Conservation (phyloP, 2,888 invertebrate species). For the Tiliacea citrago region DNA sequence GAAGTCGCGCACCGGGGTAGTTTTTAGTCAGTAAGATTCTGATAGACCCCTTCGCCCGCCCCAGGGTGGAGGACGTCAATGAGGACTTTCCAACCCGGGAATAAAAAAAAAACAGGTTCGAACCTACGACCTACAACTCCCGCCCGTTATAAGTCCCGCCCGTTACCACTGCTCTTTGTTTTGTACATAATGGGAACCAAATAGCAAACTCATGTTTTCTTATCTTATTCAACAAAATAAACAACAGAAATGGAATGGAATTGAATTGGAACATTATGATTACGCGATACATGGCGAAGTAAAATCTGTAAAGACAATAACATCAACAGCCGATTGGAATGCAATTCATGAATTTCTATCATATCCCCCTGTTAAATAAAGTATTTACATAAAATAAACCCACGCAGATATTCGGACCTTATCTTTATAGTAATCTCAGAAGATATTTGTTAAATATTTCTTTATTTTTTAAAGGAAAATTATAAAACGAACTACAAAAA, state of each 20-base stretch:
- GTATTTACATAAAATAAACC: slow-evolving; percentile 36
- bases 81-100: no score
- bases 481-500: no score
- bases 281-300: slow-evolving; percentile 20
- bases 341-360: slow-evolving; percentile 30
- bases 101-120: no score
- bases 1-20: no score
- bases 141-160: no score
- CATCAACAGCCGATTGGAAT: slow-evolving; percentile 20
- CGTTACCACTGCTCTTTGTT: no score
- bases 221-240: slow-evolving; percentile 31
- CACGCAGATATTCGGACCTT: slow-evolving; percentile 1
- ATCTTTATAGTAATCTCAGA: slow-evolving; percentile 2
- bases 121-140: no score
- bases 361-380: slow-evolving; percentile 11
- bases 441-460: slow-evolving; percentile 5
- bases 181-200: not conserved
- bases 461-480: not conserved
- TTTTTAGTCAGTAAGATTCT: no score
- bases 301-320: slow-evolving; percentile 24
- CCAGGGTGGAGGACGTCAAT: no score
- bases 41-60: no score
- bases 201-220: slow-evolving; percentile 28
- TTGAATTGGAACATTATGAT: slow-evolving; percentile 30
- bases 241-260: slow-evolving; percentile 19